These are phyloP conservation scores for Onychostoma macrolepis DNA, from an alignment of 2,113 vertebrate genomes.

Conservation along the genomic window DNA sequence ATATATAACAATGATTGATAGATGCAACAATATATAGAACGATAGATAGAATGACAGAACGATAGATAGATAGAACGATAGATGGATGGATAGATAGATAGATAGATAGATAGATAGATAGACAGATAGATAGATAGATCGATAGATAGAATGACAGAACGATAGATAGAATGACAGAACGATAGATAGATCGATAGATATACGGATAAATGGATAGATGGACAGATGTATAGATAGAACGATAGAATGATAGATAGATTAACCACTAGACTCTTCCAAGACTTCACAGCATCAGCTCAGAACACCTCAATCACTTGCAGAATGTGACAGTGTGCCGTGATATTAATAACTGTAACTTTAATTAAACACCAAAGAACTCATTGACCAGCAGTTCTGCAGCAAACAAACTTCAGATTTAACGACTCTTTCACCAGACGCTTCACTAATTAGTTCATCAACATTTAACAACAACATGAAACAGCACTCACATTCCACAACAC, in stretches of 20 bases:
- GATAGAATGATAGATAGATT: too few relatives aligned
- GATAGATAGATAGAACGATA: neutral
- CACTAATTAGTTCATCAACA: neutral
- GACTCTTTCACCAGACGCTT: neutral
- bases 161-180: neutral
- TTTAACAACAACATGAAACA: neutral
- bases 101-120: neutral
- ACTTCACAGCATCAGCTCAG: too few relatives aligned
- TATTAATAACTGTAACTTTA: neutral
- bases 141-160: neutral
- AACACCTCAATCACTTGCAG: neutral
- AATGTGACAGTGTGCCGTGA: neutral
- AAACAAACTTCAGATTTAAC: neutral
- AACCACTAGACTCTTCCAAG: too few relatives aligned
- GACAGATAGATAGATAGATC: neutral
- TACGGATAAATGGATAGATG: too few relatives aligned
- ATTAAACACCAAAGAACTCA: neutral
- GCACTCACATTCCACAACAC: neutral
- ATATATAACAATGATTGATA: neutral
- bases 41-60: neutral
- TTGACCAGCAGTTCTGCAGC: neutral
- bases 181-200: neutral
- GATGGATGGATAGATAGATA: neutral
- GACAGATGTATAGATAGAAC: too few relatives aligned
- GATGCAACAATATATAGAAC: neutral